Conservation (phyloP, 2,888 invertebrate species). For the Sacculina carcini region DNA sequence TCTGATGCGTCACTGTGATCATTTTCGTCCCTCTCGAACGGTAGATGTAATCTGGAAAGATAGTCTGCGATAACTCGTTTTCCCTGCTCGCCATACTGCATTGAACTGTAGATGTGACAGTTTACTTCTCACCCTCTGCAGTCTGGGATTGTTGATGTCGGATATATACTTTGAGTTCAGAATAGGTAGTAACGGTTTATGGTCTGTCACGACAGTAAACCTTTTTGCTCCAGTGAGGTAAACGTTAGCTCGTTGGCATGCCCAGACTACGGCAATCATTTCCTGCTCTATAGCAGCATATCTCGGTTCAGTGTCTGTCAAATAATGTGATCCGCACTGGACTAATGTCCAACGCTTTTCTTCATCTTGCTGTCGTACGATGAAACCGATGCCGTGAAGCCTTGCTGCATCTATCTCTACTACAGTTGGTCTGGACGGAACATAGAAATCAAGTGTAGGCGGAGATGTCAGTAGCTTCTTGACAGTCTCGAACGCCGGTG, state of each 20-base stretch:
- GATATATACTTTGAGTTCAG: not conserved
- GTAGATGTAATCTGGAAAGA: too few species aligned
- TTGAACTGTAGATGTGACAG: not conserved
- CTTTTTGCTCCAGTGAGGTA: not conserved
- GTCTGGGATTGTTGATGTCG: conserved; percentile 6
- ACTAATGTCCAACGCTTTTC: not conserved
- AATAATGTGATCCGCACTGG: conserved; percentile 5
- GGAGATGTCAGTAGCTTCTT: not conserved
- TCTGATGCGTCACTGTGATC: too few species aligned
- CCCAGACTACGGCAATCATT: not conserved
- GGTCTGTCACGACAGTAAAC: conserved; percentile 4
- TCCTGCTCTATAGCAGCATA: conserved; percentile 5
- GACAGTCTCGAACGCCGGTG: not conserved
- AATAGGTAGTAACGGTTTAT: conserved; percentile 5
- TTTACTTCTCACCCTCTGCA: conserved; percentile 4
- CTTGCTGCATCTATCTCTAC: conserved; percentile 6
- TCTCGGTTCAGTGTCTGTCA: not conserved
- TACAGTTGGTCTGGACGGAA: not conserved
- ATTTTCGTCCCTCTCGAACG: too few species aligned
- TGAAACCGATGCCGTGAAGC: conserved; percentile 5
- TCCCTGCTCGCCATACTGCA: not conserved
- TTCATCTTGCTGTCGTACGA: conserved; percentile 1
- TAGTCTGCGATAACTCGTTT: too few species aligned
- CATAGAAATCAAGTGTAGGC: conserved; percentile 13
- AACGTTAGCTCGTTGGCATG: not conserved